Conservation (phyloP, 2,797 vertebrate species). For the Lindbergichthys nudifrons region DNA sequence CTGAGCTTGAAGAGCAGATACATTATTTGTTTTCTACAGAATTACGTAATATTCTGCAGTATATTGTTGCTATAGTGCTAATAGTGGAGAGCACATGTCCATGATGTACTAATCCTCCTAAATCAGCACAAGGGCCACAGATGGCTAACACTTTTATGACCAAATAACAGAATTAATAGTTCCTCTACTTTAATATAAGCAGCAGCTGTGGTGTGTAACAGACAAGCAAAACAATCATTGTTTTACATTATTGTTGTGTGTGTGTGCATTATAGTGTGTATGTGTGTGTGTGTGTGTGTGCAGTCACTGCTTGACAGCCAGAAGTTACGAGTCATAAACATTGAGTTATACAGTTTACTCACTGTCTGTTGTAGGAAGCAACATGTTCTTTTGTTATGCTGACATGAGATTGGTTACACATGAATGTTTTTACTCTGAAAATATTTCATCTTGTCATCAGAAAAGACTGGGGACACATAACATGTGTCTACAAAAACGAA, state of each 20-base stretch:
- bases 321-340: constrained; percentile 45
- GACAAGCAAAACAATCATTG: constrained; percentile 28
- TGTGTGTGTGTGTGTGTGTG: constrained; percentile 7
- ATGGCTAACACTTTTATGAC: constrained; percentile 51
- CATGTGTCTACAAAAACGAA: constrained; percentile 64
- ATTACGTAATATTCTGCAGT: not conserved
- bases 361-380: constrained; percentile 48
- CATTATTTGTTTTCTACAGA: constrained; percentile 16
- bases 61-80: constrained; percentile 20
- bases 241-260: constrained; percentile 35
- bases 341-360: constrained; percentile 49
- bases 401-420: constrained; percentile 61
- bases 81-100: constrained; percentile 22
- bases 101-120: constrained; percentile 52
- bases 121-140: constrained; percentile 44
- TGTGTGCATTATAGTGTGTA: constrained; percentile 9
- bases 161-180: constrained; percentile 58
- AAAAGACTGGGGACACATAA: constrained; percentile 52
- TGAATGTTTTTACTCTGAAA: constrained; percentile 67
- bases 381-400: constrained; percentile 47
- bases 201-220: constrained; percentile 50
- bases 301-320: constrained; percentile 29
- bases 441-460: constrained; percentile 50
- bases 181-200: constrained; percentile 45
- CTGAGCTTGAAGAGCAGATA: constrained; percentile 44